Evolutionary conservation across 2,797 vertebrate genomes (phyloP), one percentile per base, ranked within the genome.

Genomic region (Microhierax caerulescens): DNA sequence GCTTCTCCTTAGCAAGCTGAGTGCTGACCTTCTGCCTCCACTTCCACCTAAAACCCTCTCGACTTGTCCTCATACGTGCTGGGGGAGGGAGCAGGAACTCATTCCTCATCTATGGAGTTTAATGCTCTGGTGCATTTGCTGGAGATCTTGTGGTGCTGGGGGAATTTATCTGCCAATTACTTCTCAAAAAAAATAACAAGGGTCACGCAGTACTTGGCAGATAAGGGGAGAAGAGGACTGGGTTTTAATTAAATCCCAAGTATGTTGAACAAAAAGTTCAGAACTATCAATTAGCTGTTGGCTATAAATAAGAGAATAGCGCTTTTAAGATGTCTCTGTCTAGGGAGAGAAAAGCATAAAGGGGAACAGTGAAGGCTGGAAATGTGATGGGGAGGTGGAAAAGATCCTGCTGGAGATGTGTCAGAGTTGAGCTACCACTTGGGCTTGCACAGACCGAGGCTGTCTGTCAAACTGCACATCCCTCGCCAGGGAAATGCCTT

Each of bases 81-180:
- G 12, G 32, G 24, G 20, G 22, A 76, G 89, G 48, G 63, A 87
- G 67, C 10, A 22, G 51, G 51, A 87, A 11, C 39, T 91, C 50
- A 7, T 82, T 94, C 28, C 67, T 92, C 60, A 90, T 75, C 82
- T 81, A 16, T 50, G 24, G 78, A 47, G 22, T 92, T 92, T 80
- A 85, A 91, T 0, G 21, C 85, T 93, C 70, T 65, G 50, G 12
- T 90, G 73, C 68, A 4, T 68, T 93, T 95, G 61, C 78, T 78
- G 72, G 51, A 63, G 43, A 65, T 73, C 87, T 92, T 2, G 0
- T 95, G 83, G 48, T 86, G 65, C 59, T 1, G 8, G 28, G 43
- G 65, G 65, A 69, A 86, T 95, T 88, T 74, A 89, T 88, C 94
- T 92, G 85, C 74, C 83, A 95, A 67, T 87, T 94, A 82, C 51